Conservation (phyloP, 2,888 invertebrate genomes). For the Drosophila lutescens region DNA sequence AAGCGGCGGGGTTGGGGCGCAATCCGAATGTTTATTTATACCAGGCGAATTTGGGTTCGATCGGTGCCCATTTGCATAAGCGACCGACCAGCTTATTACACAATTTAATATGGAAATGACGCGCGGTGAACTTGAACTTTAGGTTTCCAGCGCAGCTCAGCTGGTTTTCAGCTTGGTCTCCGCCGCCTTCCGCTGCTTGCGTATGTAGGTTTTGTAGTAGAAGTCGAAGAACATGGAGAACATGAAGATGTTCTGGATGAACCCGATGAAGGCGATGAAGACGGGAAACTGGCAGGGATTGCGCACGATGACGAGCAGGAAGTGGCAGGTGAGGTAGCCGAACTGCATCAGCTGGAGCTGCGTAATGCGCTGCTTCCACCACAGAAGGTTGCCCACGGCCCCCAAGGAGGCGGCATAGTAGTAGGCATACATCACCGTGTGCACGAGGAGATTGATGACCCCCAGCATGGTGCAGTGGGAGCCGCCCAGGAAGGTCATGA, state of each 20-base stretch:
- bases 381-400: slow-evolving; percentile 88
- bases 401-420: slow-evolving; percentile 91
- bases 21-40: slow-evolving; percentile 67
- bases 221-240: slow-evolving; percentile 83
- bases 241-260: slow-evolving; percentile 83
- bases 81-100: slow-evolving; percentile 42
- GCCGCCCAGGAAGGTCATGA: slow-evolving; percentile 86
- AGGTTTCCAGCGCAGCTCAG: slow-evolving; percentile 29
- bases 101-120: slow-evolving; percentile 45
- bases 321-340: slow-evolving; percentile 86
- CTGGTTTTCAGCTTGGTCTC: slow-evolving; percentile 45
- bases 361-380: slow-evolving; percentile 95
- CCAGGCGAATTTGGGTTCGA: slow-evolving; percentile 21
- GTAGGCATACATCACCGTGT: slow-evolving; percentile 93
- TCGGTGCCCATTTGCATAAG: slow-evolving; percentile 50
- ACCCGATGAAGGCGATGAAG: slow-evolving; percentile 71
- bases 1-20: slow-evolving; percentile 1
- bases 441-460: slow-evolving; percentile 90
- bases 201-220: slow-evolving; percentile 80
- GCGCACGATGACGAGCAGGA: slow-evolving; percentile 82
- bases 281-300: slow-evolving; percentile 78
- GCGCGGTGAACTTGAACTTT: slow-evolving; percentile 42
- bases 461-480: slow-evolving; percentile 90
- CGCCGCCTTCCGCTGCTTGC: slow-evolving; percentile 12
- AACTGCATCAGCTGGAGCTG: slow-evolving; percentile 93